Evolutionary conservation across 2,888 invertebrate species (phyloP), one percentile per base, ranked within the genome.

Genomic region (Stomorhina lunata): DNA sequence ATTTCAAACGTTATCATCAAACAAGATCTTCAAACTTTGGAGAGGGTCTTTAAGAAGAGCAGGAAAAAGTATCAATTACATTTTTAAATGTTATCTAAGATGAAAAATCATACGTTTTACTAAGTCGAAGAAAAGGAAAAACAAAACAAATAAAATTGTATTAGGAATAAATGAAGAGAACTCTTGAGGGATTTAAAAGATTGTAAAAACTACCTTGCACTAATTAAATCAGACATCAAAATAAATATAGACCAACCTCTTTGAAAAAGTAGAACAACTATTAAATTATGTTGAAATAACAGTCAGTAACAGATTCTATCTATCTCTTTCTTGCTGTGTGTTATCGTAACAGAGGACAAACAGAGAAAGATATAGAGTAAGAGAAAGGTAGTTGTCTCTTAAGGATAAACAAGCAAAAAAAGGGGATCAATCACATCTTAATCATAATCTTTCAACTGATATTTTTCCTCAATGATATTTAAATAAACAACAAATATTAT

Each of bases 381-480:
- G 17, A 6, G n/a, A 22, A 6, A 48, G 6, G 10, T 22, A 6
- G 17, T 6, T 10, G 4, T 34, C 20, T 17, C 15, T 4, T 9
- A 61, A 4, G 12, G 50, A 34, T 27, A 29, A 10, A 12, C 6
- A 27, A 17, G 9, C 7, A 71, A 15, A 20, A 66, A 63, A 71
- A 69, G 72, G n/a, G n/a, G 77, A 77, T 77, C 77, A 77, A 80
- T 69, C 53, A 55, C 65, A 69, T 69, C 69, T 75, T 57, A 75
- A 63, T 69, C 20, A 43, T 53, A 57, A 66, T 29, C 55, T n/a
- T n/a, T n/a, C n/a, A n/a, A 34, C 17, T 43, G 65, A 17, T 34
- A 15, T 4, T 45, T 40, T 20, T 61, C 10, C 2, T 1, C 12
- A 53, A 4, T 3, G 22, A 48, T 9, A 22, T 17, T 17, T 17